These are phyloP conservation scores for Tyrophagus putrescentiae DNA, from an alignment of 1,140 invertebrate genomes.

Conservation along the genomic window DNA sequence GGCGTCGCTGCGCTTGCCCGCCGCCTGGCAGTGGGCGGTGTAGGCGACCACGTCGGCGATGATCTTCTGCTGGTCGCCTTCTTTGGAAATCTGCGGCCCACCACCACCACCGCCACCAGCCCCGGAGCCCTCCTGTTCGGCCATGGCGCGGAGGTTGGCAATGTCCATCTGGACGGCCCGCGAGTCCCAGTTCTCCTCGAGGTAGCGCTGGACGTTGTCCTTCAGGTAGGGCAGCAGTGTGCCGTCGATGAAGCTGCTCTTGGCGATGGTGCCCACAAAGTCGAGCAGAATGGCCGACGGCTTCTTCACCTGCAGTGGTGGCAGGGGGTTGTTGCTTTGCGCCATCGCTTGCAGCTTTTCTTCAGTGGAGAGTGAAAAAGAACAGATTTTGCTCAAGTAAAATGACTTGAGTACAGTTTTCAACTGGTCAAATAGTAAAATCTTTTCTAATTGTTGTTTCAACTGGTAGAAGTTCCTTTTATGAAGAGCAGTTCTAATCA, in stretches of 20 bases:
- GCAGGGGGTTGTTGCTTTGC: too few species aligned
- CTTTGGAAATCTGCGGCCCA: background rate
- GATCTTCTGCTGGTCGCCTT: too few species aligned
- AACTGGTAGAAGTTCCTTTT: too few species aligned
- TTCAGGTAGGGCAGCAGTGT: slow-evolving; percentile 16
- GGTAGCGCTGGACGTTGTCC: background rate
- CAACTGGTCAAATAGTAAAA: too few species aligned
- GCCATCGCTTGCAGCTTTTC: too few species aligned
- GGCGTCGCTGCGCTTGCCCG: background rate
- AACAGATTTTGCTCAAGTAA: too few species aligned
- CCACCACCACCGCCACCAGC: background rate
- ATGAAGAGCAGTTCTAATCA: too few species aligned
- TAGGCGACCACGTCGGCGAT: background rate
- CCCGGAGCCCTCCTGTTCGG: background rate
- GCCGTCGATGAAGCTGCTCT: slow-evolving; percentile 12
- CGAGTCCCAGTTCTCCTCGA: slow-evolving; percentile 23
- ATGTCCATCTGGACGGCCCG: slow-evolving; percentile 2
- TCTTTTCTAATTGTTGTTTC: too few species aligned
- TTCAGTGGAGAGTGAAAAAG: too few species aligned
- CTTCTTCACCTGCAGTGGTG: background rate
- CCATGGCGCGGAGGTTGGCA: background rate
- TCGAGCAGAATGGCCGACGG: slow-evolving; percentile 6
- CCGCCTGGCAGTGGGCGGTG: background rate
- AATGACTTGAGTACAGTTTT: too few species aligned
- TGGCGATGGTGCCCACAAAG: slow-evolving; percentile 3